Conservation (phyloP, 2,888 invertebrate species). For the Epinotia ramella region DNA sequence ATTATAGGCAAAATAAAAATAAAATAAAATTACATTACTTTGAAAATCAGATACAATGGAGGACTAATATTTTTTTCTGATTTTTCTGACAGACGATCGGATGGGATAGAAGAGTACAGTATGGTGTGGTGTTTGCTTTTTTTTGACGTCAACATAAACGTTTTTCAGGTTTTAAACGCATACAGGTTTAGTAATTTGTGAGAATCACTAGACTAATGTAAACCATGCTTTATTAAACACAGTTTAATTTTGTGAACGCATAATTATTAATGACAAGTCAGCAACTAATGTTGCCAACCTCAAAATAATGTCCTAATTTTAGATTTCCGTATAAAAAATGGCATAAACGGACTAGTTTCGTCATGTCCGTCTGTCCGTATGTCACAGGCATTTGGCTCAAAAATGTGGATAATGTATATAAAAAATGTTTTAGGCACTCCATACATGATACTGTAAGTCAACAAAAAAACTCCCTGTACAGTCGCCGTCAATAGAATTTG, state of each 20-base stretch:
- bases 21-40: constrained; percentile 47
- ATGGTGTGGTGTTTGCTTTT: constrained; percentile 46
- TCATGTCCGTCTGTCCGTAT: too few relatives aligned
- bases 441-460: too few relatives aligned
- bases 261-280: not conserved
- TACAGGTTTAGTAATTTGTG: not conserved
- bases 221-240: not conserved
- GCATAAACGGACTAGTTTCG: too few relatives aligned
- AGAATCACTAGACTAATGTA: not conserved
- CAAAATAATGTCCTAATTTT: not conserved
- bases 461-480: too few relatives aligned
- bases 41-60: constrained; percentile 55
- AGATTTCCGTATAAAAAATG: too few relatives aligned
- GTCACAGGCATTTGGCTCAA: too few relatives aligned
- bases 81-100: constrained; percentile 54
- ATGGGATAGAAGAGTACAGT: constrained; percentile 45
- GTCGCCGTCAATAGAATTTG: too few relatives aligned
- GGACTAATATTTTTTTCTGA: constrained; percentile 54
- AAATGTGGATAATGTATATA: too few relatives aligned
- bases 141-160: constrained; percentile 38
- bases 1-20: constrained; percentile 43
- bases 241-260: constrained; percentile 21
- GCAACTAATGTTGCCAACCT: not conserved
- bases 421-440: too few relatives aligned
- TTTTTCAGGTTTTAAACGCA: constrained; percentile 27